Evolutionary conservation across 2,888 invertebrate genomes (phyloP).

Genomic region (Drosophila mettleri): DNA sequence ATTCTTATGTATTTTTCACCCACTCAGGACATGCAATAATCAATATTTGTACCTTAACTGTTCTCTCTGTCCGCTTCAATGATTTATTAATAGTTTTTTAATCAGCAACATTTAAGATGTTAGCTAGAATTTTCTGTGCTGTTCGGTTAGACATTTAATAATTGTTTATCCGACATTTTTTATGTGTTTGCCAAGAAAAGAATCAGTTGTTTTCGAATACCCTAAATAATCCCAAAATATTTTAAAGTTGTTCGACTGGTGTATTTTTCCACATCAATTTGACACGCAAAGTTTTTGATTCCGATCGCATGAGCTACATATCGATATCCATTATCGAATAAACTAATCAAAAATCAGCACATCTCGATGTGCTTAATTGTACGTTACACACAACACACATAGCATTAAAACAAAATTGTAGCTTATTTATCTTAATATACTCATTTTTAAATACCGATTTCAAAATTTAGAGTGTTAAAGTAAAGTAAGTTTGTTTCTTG

Average conservation of each 20-base stretch:
- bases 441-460: not conserved
- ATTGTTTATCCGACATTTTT: conserved; percentile 60
- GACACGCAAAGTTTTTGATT: not conserved
- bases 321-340: not conserved
- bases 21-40: conserved; percentile 31
- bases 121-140: conserved; percentile 9
- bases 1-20: conserved; percentile 11
- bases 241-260: not conserved
- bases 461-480: too few relatives aligned
- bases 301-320: not conserved
- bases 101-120: conserved; percentile 10
- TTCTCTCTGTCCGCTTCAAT: conserved; percentile 3
- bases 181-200: conserved; percentile 48
- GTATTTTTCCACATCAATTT: conserved; percentile 5
- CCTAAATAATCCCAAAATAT: conserved; percentile 37
- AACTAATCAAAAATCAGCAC: not conserved
- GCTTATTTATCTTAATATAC: too few relatives aligned
- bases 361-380: too few relatives aligned
- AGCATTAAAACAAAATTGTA: too few relatives aligned
- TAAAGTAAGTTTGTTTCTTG: too few relatives aligned
- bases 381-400: too few relatives aligned
- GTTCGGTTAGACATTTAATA: conserved; percentile 32
- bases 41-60: conserved; percentile 40
- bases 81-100: not conserved
- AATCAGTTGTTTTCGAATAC: conserved; percentile 21